Percentiles rank a stretch among this genome's conserved stretches.
phyloP scores from a whole-genome alignment of 1,140 invertebrate genomes.

The Apocrypta bakeri region DNA sequence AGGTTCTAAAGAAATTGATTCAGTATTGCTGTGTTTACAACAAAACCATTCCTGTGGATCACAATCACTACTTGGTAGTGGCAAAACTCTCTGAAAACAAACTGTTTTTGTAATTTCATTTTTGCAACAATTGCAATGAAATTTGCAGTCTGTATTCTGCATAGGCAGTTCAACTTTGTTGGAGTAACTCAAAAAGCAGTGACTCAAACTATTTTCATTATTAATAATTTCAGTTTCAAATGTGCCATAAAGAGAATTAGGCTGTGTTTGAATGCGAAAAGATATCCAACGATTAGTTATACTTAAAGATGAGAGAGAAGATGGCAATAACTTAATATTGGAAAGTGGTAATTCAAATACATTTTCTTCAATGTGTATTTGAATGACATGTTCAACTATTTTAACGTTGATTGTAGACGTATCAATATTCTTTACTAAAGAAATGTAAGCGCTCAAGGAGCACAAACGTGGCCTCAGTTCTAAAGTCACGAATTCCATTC shows the following conservation, averaged over 20 bases:
- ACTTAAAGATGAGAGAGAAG: constrained; percentile 63
- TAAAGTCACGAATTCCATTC: constrained; percentile 66
- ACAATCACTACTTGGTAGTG: constrained; percentile 65
- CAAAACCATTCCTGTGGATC: constrained; percentile 71
- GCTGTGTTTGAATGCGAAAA: constrained; percentile 67
- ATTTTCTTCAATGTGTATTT: constrained; percentile 55
- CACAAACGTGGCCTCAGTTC: constrained; percentile 66
- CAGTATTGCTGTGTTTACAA: constrained; percentile 60
- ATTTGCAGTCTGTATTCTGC: constrained; percentile 50
- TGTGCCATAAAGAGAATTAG: constrained; percentile 62
- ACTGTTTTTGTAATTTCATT: constrained; percentile 61
- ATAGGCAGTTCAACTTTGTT: constrained; percentile 53
- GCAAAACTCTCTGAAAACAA: constrained; percentile 63
- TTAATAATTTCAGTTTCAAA: constrained; percentile 65
- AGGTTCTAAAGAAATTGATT: constrained; percentile 57
- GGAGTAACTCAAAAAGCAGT: constrained; percentile 26
- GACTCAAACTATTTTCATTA: constrained; percentile 54
- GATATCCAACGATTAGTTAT: constrained; percentile 66
- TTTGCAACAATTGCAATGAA: constrained; percentile 63
- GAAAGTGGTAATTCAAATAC: constrained; percentile 56
- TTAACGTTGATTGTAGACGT: constrained; percentile 58
- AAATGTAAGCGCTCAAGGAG: constrained; percentile 66
- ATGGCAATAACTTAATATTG: constrained; percentile 64
- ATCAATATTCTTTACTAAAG: constrained; percentile 54
- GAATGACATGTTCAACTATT: constrained; percentile 61